phyloP scores from a whole-genome alignment of 2,888 invertebrate genomes.

The Andrena haemorrhoa region DNA sequence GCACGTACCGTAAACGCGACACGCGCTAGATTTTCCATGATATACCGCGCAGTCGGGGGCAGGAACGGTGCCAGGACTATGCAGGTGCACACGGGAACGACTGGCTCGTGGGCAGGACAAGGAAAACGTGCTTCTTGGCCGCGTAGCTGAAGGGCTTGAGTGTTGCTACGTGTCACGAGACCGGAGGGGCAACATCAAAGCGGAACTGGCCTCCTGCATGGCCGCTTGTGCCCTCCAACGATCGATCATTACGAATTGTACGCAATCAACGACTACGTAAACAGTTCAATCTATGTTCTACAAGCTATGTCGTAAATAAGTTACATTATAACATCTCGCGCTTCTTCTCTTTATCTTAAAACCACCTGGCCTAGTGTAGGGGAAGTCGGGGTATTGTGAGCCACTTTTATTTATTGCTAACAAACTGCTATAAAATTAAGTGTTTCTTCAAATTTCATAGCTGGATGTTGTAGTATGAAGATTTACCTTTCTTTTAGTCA shows the following conservation, averaged over 20 bases:
- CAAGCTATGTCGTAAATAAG: no score
- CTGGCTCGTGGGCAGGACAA: background rate
- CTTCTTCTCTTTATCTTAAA: no score
- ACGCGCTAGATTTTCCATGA: constrained; percentile 30
- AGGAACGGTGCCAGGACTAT: constrained; percentile 18
- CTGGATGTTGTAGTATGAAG: no score
- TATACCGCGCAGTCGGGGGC: background rate
- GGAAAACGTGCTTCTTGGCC: constrained; percentile 10
- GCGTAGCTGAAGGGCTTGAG: constrained; percentile 10
- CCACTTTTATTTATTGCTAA: no score
- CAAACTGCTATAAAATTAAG: no score
- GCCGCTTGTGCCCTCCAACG: constrained; percentile 4
- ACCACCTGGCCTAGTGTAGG: no score
- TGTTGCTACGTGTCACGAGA: constrained; percentile 27
- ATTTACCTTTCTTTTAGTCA: no score
- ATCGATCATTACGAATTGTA: constrained; percentile 47
- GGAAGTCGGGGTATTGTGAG: no score
- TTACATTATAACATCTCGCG: no score
- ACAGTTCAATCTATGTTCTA: constrained; percentile 2
- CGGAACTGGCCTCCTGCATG: constrained; percentile 9
- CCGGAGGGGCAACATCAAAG: constrained; percentile 7
- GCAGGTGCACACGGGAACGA: constrained; percentile 23
- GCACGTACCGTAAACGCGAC: constrained; percentile 17
- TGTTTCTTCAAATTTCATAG: no score
- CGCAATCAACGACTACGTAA: background rate